Evolutionary conservation across 2,113 vertebrate species (phyloP), one percentile per base, ranked within the genome.

Genomic region (Fukomys damarensis): DNA sequence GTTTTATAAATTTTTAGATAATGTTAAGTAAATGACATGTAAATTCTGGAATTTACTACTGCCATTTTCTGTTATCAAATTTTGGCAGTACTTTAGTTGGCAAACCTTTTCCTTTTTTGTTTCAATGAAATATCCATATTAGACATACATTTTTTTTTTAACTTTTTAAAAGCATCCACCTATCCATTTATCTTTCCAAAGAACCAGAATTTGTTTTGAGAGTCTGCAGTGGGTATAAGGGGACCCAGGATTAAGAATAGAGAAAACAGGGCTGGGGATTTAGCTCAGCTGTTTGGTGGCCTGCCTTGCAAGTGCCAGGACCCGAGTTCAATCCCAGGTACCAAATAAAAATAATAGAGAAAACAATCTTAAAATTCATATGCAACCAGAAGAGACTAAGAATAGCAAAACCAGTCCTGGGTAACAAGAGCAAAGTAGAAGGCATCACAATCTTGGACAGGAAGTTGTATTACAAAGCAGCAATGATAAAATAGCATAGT

Each of bases 81-180:
- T 87, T 91, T 72, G 56, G 26, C 49, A 74, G 4, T 87, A 46
- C 20, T 84, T 82, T 46, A 38, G 5, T 16, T 84, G 61, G 8
- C 12, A 74, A 49, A n/a, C 0, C 13, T 86, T 85, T 85, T 43
- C 59, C 91, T 30, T 88, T 76, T 95, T 56, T 46, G 59, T 1
- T 26, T 79, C 56, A 89, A 1, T 38, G 30, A 81, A 46, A 3
- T 66, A 68, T 81, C 13, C 56, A 7, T 84, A 89, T 93, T 80
- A 56, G 9, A 9, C 80, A 93, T 93, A 16, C 7, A 74, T 74
- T 84, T 87, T 94, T 94, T 59, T 68, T 94, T 82, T 9, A 56
- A 22, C 59, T 74, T 94, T 86, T 95, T 61, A 93, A 77, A 66
- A 72, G n/a, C 4, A 84, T 58, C n/a, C 30, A 32, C 43, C 52